Base-by-base conservation (phyloP, 1,140 invertebrate genomes). In the Zaprionus africanus region DNA sequence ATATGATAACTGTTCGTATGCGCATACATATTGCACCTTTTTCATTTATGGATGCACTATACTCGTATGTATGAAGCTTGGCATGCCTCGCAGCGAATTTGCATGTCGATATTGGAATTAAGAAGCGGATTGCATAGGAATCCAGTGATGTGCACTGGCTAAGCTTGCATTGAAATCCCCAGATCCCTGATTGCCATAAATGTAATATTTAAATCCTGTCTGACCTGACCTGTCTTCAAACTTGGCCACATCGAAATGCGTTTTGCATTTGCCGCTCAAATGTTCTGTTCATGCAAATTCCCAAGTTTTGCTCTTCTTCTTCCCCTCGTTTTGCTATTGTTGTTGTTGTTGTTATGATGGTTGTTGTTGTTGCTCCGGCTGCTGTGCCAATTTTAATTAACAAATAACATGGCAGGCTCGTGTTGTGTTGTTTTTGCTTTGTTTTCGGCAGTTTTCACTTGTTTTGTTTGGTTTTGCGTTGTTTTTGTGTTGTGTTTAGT, bases 361-460 rank as follows among this genome's bases (percentile, higher is more conserved):
- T 66, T 61, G 36, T 26, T 34, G 62, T 62, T 64, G 36, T 19
- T 36, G 19, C 17, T 31, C 15, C 51, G 28, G 79, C 56, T 67
- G 83, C 67, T 76, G 78, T 78, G 83, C 79, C 83, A 87, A 86
- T 86, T 86, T 86, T 87, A 86, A 86, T 86, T 86, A 87, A 86
- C 82, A 82, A 87, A 85, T 72, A 87, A 86, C 82, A 86, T 82
- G 80, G 80, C 65, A 64, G 66, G 57, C 82, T 75, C 82, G 53
- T 87, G 82, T 86, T 86, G 76, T 62, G 62, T 74, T 77, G 19
- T 58, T 72, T 43, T 63, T 34, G 38, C 43, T 51, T 67, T 56
- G 64, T 34, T 60, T 57, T 49, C 38, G 22, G 34, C 43, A 54
- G 79, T 63, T 68, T 59, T 74, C 57, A 46, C 62, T 58, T 43